phyloP scores from a whole-genome alignment of 1,140 invertebrate genomes.

The Pachypsylla venusta region DNA sequence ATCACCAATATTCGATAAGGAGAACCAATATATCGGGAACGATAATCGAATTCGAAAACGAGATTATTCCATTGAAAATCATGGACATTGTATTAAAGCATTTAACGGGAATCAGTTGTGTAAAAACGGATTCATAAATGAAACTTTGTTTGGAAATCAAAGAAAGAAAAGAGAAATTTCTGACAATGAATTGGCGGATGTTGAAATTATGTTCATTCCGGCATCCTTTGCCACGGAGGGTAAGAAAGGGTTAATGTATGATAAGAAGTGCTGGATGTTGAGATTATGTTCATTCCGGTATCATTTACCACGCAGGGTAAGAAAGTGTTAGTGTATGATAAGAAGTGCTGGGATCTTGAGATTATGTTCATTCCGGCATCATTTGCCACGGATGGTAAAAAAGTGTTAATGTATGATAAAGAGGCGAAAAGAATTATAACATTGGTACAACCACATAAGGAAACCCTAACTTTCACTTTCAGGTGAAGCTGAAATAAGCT shows the following conservation, averaged over 20 bases:
- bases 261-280: constrained; percentile 30
- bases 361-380: constrained; percentile 26
- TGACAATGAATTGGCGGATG: constrained; percentile 29
- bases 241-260: no score
- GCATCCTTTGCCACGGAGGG: constrained; percentile 18
- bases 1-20: background rate
- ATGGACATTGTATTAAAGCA: background rate
- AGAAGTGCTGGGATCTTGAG: constrained; percentile 30
- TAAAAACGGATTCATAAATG: background rate
- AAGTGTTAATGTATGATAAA: no score
- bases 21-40: background rate
- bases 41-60: constrained; percentile 12
- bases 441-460: no score
- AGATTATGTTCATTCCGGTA: constrained; percentile 27
- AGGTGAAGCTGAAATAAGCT: constrained; percentile 23
- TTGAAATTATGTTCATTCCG: constrained; percentile 29
- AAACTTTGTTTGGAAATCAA: constrained; percentile 13
- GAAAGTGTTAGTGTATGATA: no score
- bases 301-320: constrained; percentile 18
- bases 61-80: constrained; percentile 1
- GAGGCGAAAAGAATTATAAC: no score
- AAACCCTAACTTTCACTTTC: constrained; percentile 6
- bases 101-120: background rate
- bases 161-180: constrained; percentile 15
- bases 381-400: constrained; percentile 18